These are phyloP conservation scores for Amniataba percoides DNA, from an alignment of 2,797 vertebrate species.

Conservation along the genomic window DNA sequence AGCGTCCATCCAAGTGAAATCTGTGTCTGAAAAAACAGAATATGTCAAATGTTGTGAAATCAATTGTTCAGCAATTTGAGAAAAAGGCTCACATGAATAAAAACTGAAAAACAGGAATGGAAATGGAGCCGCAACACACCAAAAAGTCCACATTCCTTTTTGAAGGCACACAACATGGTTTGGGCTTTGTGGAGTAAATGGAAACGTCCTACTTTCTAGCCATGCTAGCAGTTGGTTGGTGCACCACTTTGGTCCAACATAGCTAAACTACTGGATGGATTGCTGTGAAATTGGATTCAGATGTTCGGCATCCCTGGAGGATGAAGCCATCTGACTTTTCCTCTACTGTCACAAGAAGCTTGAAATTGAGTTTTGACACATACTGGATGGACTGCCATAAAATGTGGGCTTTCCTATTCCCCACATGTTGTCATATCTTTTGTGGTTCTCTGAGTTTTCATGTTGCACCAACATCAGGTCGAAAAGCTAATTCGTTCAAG, in stretches of 20 bases:
- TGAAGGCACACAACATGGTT: background rate
- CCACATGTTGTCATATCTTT: background rate
- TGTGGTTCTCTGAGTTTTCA: background rate
- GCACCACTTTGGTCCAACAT: slow-evolving; percentile 5
- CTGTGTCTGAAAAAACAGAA: slow-evolving; percentile 69
- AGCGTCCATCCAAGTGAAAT: slow-evolving; percentile 80
- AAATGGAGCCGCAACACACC: slow-evolving; percentile 49
- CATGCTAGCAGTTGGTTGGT: background rate
- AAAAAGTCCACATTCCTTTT: slow-evolving; percentile 5
- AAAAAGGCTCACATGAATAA: background rate
- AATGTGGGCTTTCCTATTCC: background rate
- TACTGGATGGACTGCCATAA: background rate
- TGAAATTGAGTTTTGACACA: background rate
- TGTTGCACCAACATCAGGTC: background rate
- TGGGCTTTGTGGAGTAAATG: background rate
- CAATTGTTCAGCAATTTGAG: background rate
- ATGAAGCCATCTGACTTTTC: background rate
- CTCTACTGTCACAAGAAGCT: background rate
- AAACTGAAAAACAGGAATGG: slow-evolving; percentile 40
- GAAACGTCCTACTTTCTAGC: background rate
- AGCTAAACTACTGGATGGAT: background rate
- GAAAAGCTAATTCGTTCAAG: background rate
- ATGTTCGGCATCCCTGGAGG: background rate
- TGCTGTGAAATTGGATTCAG: background rate
- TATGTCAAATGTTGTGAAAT: slow-evolving; percentile 29